Base-by-base conservation (phyloP, 2,888 invertebrate species). In the Ornithoptera priamus region DNA sequence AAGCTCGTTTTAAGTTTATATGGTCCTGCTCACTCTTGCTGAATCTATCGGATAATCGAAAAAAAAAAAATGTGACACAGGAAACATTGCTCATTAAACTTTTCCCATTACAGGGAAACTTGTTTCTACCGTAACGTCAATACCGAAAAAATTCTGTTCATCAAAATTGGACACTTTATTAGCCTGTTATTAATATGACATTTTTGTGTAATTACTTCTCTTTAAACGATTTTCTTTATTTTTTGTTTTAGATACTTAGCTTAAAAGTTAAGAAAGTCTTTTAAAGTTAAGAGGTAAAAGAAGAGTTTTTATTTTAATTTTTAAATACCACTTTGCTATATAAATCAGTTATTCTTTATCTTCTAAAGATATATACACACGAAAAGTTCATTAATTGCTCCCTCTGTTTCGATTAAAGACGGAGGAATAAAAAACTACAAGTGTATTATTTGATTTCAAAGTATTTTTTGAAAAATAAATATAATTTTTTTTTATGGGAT, bases 71-170 rank as follows among this genome's bases (percentile, higher is more conserved):
- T 62, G 42, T 62, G 62, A 62, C 20, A 62, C 62, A 62, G 24
- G n/a, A 42, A 50, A 62, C 50, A 42, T 50, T 62, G 46, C 62
- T 62, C 42, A 62, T 62, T 62, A 62, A 62, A 62, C 62, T 62
- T 62, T 62, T 17, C 42, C 62, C 62, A 62, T 62, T 62, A 62
- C 62, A 15, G 46, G 57, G n/a, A 57, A 57, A 22, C 57, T 50
- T 57, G 57, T 8, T 57, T 57, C 18, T 20, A 7, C 53, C 8
- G 20, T 6, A 20, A 20, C 22, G 57, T 57, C 57, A 57, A 20
- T 57, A 20, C 22, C 20, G 57, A n/a, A 20, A 57, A 10, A 22
- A n/a, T 50, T 50, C 18, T 6, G 50, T 17, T 50, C 50, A 50
- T 50, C 15, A 50, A 50, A 50, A 50, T 50, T 50, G 50, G 50